Evolutionary conservation across 2,113 vertebrate genomes (phyloP).

Genomic region (Cyanoliseus patagonus): DNA sequence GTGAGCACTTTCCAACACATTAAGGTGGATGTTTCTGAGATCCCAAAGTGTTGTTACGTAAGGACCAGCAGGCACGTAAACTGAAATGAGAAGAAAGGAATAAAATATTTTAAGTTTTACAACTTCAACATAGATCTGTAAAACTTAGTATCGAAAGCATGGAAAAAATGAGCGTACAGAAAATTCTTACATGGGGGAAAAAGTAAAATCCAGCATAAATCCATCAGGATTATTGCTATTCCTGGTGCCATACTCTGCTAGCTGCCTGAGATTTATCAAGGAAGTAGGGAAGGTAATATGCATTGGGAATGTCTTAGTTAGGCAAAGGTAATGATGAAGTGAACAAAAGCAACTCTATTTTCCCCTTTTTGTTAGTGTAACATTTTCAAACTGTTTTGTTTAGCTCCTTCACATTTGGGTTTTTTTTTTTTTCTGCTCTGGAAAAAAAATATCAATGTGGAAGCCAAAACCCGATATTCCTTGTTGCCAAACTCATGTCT

Average conservation of each 20-base stretch:
- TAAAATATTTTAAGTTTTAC: not conserved
- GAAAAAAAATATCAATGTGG: not conserved
- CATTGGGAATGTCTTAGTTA: not conserved
- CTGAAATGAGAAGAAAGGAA: not conserved
- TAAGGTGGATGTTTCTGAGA: not conserved
- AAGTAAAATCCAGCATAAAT: not conserved
- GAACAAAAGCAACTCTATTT: not conserved
- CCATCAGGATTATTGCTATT: not conserved
- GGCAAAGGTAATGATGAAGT: not conserved
- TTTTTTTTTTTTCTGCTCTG: not conserved
- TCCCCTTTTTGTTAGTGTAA: not conserved
- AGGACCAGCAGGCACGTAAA: not conserved
- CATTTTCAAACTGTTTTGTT: not conserved
- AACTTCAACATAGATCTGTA: not conserved
- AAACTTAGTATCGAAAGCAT: not conserved
- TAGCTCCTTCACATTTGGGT: not conserved
- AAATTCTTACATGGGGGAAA: not conserved
- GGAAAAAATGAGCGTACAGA: not conserved
- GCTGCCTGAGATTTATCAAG: not conserved
- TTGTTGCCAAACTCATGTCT: not conserved
- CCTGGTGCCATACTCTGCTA: not conserved
- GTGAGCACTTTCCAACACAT: not conserved
- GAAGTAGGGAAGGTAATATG: not conserved
- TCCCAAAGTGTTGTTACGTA: not conserved
- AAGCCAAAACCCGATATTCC: not conserved